A percentile compares a stretch with the other conserved stretches of the same genome.
These are phyloP conservation scores for Mobula hypostoma DNA, from an alignment of 2,113 vertebrate species.

Conservation along the genomic window DNA sequence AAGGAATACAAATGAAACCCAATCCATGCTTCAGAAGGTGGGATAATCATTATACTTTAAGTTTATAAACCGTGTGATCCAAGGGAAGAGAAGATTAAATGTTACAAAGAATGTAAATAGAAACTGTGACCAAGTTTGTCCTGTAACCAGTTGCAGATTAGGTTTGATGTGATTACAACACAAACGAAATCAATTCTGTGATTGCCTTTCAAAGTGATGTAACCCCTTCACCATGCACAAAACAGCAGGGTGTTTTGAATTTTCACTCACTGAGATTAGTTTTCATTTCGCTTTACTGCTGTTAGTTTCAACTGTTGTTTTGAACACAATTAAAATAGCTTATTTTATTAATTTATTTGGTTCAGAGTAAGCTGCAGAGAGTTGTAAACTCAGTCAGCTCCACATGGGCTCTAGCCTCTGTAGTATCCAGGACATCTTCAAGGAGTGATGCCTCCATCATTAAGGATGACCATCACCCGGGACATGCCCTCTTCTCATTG, in stretches of 20 bases:
- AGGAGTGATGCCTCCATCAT: too few species aligned
- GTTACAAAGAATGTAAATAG: background rate
- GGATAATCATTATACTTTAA: background rate
- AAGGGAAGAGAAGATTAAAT: background rate
- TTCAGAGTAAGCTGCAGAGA: too few species aligned
- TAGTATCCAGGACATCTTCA: too few species aligned
- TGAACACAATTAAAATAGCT: background rate
- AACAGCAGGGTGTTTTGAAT: background rate
- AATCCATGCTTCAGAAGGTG: background rate
- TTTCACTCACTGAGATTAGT: background rate
- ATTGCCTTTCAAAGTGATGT: background rate
- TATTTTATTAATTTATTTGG: background rate
- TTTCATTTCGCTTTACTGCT: background rate
- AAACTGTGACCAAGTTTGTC: background rate
- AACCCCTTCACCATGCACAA: background rate
- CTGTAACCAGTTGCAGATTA: background rate
- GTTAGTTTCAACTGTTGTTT: background rate
- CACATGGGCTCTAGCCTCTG: too few species aligned
- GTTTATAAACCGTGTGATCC: background rate
- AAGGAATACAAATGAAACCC: background rate
- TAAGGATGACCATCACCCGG: too few species aligned
- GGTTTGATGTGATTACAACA: background rate
- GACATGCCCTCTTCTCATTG: too few species aligned
- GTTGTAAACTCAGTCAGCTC: too few species aligned
- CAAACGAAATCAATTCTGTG: background rate